Base-by-base conservation (phyloP, 2,113 vertebrate species). In the Raja brachyura region DNA sequence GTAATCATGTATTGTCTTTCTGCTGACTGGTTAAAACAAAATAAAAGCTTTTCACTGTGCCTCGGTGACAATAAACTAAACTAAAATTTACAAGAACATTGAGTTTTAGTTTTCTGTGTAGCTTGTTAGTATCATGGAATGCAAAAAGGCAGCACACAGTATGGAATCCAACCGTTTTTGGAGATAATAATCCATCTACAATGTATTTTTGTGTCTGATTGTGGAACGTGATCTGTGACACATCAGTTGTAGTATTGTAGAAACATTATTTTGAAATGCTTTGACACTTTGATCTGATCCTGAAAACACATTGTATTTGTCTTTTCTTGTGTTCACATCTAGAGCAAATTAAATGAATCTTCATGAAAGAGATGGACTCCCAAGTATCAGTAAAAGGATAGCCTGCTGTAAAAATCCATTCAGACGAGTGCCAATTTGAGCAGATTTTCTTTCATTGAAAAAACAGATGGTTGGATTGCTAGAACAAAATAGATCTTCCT, bases 241-340 rank as follows among this genome's bases (percentile, higher is more conserved):
- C 63, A 63, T 88, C 18, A 31, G 59, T 10, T 85, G 56, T 61
- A 25, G 59, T n/a, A 85, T 61, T n/a, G 81, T 88, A 31, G 31
- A 85, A 88, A 63, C 59, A 88, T 88, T 28, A 88, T 88, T 31
- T 31, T 63, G 63, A 88, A 88, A 66, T 63, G 59, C 28, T 14
- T n/a, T 88, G 59, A 18, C 83, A 63, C 31, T 88, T 88, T 61
- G n/a, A 31, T 18, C 13, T 63, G 83, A 31, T 88, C 31, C 11
- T 63, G 28, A 88, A 63, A 9, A 28, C 11, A 63, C 4, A 31
- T 63, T 5, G 20, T 31, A 88, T 31, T 11, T 66, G 59, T 31
- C 25, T 63, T 88, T 88, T 88, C 59, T 59, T 66, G 59, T 63
- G 16, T 18, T 63, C 83, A 31, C 28, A 88, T 88, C 61, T 28